Evolutionary conservation across 2,113 vertebrate species (phyloP).

Genomic region (Syrmaticus mikado): DNA sequence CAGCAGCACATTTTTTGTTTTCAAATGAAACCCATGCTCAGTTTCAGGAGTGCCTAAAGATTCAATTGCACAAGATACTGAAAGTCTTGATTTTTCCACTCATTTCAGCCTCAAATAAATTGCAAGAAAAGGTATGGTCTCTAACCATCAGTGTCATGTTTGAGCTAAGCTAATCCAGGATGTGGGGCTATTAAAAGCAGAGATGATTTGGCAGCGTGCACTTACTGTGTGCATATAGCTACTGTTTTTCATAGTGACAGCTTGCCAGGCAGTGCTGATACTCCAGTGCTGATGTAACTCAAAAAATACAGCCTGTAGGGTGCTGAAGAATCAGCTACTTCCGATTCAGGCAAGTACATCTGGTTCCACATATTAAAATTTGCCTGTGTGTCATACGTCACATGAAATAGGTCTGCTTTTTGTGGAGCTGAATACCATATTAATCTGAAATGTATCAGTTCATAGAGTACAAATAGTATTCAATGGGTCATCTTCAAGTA

Average conservation of each 20-base stretch:
- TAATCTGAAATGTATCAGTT: neutral
- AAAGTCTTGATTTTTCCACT: neutral
- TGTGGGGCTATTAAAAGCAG: neutral
- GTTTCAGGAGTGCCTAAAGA: neutral
- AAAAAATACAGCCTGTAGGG: neutral
- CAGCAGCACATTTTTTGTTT: neutral
- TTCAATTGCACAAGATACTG: neutral
- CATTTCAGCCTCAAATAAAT: neutral
- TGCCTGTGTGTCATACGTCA: neutral
- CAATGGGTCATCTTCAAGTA: neutral
- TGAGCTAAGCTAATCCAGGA: neutral
- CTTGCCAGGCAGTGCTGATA: neutral
- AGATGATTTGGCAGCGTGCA: neutral
- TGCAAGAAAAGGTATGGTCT: neutral
- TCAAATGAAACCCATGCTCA: neutral
- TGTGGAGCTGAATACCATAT: neutral
- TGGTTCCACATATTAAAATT: neutral
- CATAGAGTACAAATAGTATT: neutral
- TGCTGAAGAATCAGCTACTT: accelerated
- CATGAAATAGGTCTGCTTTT: neutral
- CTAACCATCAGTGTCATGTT: neutral
- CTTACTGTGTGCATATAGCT: neutral
- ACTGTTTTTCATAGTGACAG: neutral
- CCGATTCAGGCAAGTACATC: neutral
- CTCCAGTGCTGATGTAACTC: neutral